Conservation (phyloP, 2,888 invertebrate genomes). For the Amiota minor region DNA sequence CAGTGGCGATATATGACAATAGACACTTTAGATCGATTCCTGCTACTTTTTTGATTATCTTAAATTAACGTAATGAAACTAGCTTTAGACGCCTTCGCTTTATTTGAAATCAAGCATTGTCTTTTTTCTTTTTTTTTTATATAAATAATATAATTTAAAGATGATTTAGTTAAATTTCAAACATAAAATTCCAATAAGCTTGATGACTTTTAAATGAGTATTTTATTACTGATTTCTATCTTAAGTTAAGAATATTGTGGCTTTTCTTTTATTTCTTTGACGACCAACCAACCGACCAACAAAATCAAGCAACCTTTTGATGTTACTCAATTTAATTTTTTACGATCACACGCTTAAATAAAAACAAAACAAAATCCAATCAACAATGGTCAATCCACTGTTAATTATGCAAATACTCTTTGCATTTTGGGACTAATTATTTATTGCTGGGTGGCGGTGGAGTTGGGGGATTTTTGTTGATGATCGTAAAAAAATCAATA, state of each 20-base stretch:
- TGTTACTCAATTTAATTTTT: conserved; percentile 36
- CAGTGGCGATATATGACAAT: too few species aligned
- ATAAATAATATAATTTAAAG: neutral
- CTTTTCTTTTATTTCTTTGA: too few species aligned
- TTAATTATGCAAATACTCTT: conserved; percentile 53
- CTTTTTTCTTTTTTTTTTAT: conserved; percentile 28
- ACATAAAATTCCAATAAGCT: too few species aligned
- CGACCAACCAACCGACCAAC: too few species aligned
- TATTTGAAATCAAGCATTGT: conserved; percentile 34
- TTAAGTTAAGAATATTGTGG: neutral
- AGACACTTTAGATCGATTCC: too few species aligned
- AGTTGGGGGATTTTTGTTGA: conserved; percentile 28
- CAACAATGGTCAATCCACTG: conserved; percentile 15
- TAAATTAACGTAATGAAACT: conserved; percentile 9
- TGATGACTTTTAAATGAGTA: conserved; percentile 52
- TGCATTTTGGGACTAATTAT: conserved; percentile 39
- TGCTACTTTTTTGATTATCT: neutral
- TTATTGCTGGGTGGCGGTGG: neutral
- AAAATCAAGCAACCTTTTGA: neutral
- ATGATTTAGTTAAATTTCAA: neutral
- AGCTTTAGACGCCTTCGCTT: neutral
- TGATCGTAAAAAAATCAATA: conserved; percentile 56
- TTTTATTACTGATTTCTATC: conserved; percentile 9
- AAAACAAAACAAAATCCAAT: conserved; percentile 44
- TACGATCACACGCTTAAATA: conserved; percentile 53